Evolutionary conservation across 2,113 vertebrate genomes (phyloP).

Genomic region (Fregetta grallaria): DNA sequence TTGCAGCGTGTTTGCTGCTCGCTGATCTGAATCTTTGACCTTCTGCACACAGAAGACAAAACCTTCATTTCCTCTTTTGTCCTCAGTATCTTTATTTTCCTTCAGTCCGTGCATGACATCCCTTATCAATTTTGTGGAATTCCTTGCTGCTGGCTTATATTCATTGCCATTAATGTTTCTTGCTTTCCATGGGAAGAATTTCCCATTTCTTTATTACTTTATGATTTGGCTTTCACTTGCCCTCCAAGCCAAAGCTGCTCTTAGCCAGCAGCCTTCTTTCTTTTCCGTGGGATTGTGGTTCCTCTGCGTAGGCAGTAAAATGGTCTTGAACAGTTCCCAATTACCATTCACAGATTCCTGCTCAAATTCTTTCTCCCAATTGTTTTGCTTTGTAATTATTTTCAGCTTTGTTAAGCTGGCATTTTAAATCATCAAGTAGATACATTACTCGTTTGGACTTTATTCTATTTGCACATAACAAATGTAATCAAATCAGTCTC

Average conservation of each 20-base stretch:
- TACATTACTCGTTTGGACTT: conserved; percentile 59
- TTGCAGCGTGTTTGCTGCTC: neutral
- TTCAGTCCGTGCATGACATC: neutral
- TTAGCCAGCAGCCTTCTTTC: neutral
- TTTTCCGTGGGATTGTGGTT: neutral
- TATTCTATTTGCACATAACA: conserved; percentile 70
- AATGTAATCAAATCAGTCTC: conserved; percentile 66
- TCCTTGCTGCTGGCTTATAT: neutral
- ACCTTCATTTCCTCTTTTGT: neutral
- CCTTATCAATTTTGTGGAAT: neutral
- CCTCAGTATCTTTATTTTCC: neutral
- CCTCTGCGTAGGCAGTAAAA: neutral
- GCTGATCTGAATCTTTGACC: neutral
- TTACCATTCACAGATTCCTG: conserved; percentile 37
- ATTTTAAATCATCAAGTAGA: conserved; percentile 61
- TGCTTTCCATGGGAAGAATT: neutral
- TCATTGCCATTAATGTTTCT: neutral
- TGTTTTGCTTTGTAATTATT: conserved; percentile 68
- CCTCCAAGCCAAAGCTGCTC: neutral
- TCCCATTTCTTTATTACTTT: neutral
- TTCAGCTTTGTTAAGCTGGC: conserved; percentile 66
- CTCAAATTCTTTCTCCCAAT: conserved; percentile 41
- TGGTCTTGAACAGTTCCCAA: neutral
- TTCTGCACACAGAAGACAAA: neutral
- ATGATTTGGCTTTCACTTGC: neutral